Evolutionary conservation across 2,113 vertebrate genomes (phyloP).

Genomic region (Epinephelus moara): DNA sequence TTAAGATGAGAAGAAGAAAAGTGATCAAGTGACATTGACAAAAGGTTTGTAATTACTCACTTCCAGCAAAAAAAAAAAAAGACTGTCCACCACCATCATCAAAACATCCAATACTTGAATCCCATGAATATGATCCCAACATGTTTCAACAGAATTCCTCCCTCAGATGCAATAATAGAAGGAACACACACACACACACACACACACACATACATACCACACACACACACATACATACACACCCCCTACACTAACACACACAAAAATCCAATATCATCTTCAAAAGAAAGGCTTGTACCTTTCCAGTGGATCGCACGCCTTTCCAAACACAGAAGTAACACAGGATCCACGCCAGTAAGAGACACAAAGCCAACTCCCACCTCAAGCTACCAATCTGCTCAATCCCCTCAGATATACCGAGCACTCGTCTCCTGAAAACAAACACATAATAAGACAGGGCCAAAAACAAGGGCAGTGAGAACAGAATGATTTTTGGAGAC

Average conservation of each 20-base stretch:
- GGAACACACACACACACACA: too few relatives aligned
- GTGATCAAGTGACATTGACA: too few relatives aligned
- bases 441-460: conserved; percentile 4
- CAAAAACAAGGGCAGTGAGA: neutral
- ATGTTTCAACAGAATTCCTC: too few relatives aligned
- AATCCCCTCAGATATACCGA: conserved; percentile 89
- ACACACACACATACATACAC: neutral
- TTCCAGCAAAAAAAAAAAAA: too few relatives aligned
- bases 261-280: neutral
- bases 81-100: too few relatives aligned
- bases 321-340: conserved; percentile 86
- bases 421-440: conserved; percentile 80
- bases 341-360: conserved; percentile 79
- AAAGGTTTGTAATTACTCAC: too few relatives aligned
- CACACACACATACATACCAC: neutral
- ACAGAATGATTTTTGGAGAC: neutral
- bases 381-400: conserved; percentile 82
- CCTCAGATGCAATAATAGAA: too few relatives aligned
- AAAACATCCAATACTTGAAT: too few relatives aligned
- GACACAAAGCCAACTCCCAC: conserved; percentile 81
- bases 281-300: conserved; percentile 62
- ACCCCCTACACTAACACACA: neutral
- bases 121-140: too few relatives aligned
- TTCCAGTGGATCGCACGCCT: conserved; percentile 83
- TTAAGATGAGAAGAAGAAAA: too few relatives aligned